Percentiles rank a stretch among this genome's conserved stretches.
Evolutionary conservation across 2,888 invertebrate species (phyloP).

Genomic region (Phoronis australis): DNA sequence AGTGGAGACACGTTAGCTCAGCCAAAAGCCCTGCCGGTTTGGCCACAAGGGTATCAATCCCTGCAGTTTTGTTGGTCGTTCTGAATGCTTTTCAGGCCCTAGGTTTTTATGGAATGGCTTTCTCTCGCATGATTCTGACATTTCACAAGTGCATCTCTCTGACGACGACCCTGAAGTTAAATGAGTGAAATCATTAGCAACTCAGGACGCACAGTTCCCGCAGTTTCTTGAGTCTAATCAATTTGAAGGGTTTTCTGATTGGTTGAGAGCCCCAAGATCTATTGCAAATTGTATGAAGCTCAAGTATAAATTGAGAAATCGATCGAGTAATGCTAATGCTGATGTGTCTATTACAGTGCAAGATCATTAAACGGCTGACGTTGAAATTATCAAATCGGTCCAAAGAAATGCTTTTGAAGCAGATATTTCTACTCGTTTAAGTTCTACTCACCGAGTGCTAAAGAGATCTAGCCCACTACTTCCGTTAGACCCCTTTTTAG

Average conservation of each 20-base stretch:
- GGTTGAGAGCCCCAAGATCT: conserved; percentile 1
- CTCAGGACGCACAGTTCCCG: background rate
- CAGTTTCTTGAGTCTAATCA: background rate
- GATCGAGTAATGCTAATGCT: background rate
- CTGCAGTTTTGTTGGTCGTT: conserved; percentile 2
- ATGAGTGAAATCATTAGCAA: background rate
- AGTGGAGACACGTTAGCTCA: conserved; percentile 15
- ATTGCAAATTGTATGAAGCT: conserved; percentile 3
- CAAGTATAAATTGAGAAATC: background rate
- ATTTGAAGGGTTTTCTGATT: conserved; percentile 7
- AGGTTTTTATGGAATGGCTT: conserved; percentile 7
- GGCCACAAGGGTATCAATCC: conserved; percentile 9
- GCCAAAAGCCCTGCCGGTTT: conserved; percentile 12
- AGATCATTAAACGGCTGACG: no score
- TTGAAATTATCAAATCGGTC: background rate
- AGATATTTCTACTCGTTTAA: background rate
- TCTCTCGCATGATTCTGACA: background rate
- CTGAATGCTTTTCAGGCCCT: conserved; percentile 11
- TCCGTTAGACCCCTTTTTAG: conserved; percentile 1
- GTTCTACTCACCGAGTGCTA: no score
- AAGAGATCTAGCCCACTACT: no score
- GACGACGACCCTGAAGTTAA: conserved; percentile 12
- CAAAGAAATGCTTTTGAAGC: background rate
- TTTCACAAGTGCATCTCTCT: background rate
- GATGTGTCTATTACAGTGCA: background rate